Percentiles rank a stretch among this genome's conserved stretches.
Conservation (phyloP, 2,797 vertebrate genomes). For the Siniperca obscura region DNA sequence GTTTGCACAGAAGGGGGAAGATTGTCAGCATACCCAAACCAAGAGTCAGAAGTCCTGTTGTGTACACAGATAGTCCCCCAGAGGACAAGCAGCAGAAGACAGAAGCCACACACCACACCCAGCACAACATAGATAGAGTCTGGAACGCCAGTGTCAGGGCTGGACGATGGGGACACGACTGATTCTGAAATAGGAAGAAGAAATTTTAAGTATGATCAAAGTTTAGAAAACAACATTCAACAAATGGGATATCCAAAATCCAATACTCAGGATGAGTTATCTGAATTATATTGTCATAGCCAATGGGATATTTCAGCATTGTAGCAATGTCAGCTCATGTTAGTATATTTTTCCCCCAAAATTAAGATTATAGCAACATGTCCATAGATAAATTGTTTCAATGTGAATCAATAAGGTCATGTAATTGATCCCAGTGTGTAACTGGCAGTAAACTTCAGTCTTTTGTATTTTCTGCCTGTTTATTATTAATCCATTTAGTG, state of each 20-base stretch:
- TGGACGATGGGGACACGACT: conserved; percentile 84
- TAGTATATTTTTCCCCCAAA: neutral
- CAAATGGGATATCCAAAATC: neutral
- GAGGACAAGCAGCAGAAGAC: conserved; percentile 85
- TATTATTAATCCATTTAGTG: neutral
- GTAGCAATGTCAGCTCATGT: neutral
- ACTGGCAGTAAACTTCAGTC: neutral
- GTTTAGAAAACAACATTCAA: neutral
- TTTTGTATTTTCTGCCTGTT: neutral
- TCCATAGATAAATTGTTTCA: neutral
- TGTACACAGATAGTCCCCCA: conserved; percentile 84
- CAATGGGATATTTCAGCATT: neutral
- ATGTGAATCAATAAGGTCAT: neutral
- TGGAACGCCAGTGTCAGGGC: conserved; percentile 78
- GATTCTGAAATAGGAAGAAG: conserved; percentile 64
- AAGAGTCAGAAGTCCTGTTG: conserved; percentile 84
- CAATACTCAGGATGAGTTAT: neutral
- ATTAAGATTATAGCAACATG: neutral
- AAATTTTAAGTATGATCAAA: conserved; percentile 9
- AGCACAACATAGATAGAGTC: conserved; percentile 85
- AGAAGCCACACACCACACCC: conserved; percentile 85
- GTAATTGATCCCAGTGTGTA: neutral
- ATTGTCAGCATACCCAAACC: conserved; percentile 85
- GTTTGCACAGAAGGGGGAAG: conserved; percentile 11
- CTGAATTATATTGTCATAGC: neutral